Evolutionary conservation across 2,888 invertebrate genomes (phyloP).

Genomic region (Pollenia labialis): DNA sequence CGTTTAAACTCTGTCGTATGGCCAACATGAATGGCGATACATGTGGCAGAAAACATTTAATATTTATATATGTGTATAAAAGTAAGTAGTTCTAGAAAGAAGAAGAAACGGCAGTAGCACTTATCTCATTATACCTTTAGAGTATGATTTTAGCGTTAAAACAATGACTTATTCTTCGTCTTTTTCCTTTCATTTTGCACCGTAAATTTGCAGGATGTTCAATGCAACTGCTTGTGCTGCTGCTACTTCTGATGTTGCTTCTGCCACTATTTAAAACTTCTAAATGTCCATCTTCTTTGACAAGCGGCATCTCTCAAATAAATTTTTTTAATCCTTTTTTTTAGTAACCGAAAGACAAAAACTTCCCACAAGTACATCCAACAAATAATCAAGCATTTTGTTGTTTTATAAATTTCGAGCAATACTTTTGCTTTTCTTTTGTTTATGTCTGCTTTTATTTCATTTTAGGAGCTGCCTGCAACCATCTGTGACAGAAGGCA

Average conservation of each 20-base stretch:
- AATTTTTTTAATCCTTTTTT: slow-evolving; percentile 70
- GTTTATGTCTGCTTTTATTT: slow-evolving; percentile 11
- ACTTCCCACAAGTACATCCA: slow-evolving; percentile 70
- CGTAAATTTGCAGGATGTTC: slow-evolving; percentile 53
- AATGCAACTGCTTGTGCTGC: slow-evolving; percentile 27
- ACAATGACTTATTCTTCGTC: slow-evolving; percentile 67
- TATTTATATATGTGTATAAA: slow-evolving; percentile 11
- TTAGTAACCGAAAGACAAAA: slow-evolving; percentile 50
- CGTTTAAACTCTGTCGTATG: slow-evolving; percentile 12
- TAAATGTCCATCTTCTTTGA: slow-evolving; percentile 73
- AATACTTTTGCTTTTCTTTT: slow-evolving; percentile 71
- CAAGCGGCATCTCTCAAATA: slow-evolving; percentile 73
- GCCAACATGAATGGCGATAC: slow-evolving; percentile 1
- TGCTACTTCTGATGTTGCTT: slow-evolving; percentile 36
- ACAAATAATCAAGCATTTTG: neutral
- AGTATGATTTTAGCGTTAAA: slow-evolving; percentile 68
- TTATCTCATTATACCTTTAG: slow-evolving; percentile 61
- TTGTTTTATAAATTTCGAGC: slow-evolving; percentile 10
- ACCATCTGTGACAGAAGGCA: slow-evolving; percentile 7
- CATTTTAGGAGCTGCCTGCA: neutral
- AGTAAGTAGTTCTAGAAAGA: neutral
- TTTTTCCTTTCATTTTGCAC: slow-evolving; percentile 34
- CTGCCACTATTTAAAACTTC: slow-evolving; percentile 71
- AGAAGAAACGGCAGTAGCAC: slow-evolving; percentile 59
- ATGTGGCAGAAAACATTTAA: slow-evolving; percentile 41